These are phyloP conservation scores for Zaprionus camerounensis DNA, from an alignment of 1,140 invertebrate species.

Conservation along the genomic window DNA sequence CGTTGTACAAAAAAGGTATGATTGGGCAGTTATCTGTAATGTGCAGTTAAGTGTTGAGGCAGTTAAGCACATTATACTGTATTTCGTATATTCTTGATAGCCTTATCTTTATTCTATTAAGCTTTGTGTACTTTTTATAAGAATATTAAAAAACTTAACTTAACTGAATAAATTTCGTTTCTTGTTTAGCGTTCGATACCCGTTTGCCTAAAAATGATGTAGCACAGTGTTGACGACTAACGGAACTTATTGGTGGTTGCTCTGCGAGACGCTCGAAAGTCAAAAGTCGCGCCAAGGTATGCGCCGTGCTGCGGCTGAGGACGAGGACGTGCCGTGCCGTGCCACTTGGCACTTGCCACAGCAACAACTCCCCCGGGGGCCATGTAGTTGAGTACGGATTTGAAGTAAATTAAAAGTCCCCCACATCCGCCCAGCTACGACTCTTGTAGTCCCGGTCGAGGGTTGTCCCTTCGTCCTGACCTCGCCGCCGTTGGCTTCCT, in stretches of 20 bases:
- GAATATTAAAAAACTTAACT: too few relatives aligned
- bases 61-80: too few relatives aligned
- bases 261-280: slow-evolving; percentile 41
- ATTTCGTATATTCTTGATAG: too few relatives aligned
- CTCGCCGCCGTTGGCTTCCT: not conserved
- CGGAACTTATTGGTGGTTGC: slow-evolving; percentile 49
- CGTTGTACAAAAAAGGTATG: too few relatives aligned
- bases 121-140: too few relatives aligned
- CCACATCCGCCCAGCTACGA: slow-evolving; percentile 52
- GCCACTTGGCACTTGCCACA: slow-evolving; percentile 48
- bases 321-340: slow-evolving; percentile 17
- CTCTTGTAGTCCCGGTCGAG: slow-evolving; percentile 8
- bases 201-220: not conserved
- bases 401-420: slow-evolving; percentile 84
- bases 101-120: too few relatives aligned
- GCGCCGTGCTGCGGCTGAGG: not conserved
- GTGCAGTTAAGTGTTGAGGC: too few relatives aligned
- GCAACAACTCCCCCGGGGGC: slow-evolving; percentile 70
- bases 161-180: too few relatives aligned
- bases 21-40: too few relatives aligned
- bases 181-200: too few relatives aligned
- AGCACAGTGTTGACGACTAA: slow-evolving; percentile 41
- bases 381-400: slow-evolving; percentile 82
- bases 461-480: slow-evolving; percentile 19
- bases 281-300: slow-evolving; percentile 58